Base-by-base conservation (phyloP, 2,797 vertebrate species). In the Rhinoraja longicauda region DNA sequence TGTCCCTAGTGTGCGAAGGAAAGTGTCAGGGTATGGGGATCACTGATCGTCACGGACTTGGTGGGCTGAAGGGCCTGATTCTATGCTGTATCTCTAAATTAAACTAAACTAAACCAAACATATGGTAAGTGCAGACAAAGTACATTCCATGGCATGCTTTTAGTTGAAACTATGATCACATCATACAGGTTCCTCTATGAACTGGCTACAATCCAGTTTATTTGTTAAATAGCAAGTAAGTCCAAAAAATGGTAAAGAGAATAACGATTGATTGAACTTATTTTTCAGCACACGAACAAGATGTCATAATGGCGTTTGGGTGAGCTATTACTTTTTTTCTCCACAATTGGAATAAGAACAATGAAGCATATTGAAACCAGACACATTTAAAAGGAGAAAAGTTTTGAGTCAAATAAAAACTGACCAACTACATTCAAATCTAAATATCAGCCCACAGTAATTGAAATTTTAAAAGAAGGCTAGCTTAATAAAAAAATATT, bases 251-350 rank as follows among this genome's bases (percentile, higher is more conserved):
- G 29, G 90, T 53, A 53, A 73, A 72, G 19, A 91, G 36, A 73
- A 53, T 26, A 91, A 70, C 73, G 24, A 90, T 72, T 90, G 88
- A 90, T 90, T 72, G 88, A 67, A 45, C n/a, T 73, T 53, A 91
- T 26, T 91, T 91, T 91, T 91, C 36, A 73, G 45, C 67, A 73
- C 67, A 53, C 67, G 73, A 91, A 13, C 67, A 91, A 91, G 90
- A n/a, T 39, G 4, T 72, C 70, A 45, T 72, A 53, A 45, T 91
- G 90, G 70, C 67, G 8, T 73, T 91, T 91, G 90, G 26, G 90
- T 91, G 88, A 91, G 67, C 32, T 72, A 91, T 91, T 36, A 73
- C 67, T 9, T 45, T 90, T 84, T 91, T 90, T 86, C 67, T 67
- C 64, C 19, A 91, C 88, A 45, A 72, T 91, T 91, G 36, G 39